A percentile compares a stretch with the other conserved stretches of the same genome.
These are phyloP conservation scores for Cremastinae sp. DNA, from an alignment of 2,888 invertebrate genomes.

Conservation along the genomic window DNA sequence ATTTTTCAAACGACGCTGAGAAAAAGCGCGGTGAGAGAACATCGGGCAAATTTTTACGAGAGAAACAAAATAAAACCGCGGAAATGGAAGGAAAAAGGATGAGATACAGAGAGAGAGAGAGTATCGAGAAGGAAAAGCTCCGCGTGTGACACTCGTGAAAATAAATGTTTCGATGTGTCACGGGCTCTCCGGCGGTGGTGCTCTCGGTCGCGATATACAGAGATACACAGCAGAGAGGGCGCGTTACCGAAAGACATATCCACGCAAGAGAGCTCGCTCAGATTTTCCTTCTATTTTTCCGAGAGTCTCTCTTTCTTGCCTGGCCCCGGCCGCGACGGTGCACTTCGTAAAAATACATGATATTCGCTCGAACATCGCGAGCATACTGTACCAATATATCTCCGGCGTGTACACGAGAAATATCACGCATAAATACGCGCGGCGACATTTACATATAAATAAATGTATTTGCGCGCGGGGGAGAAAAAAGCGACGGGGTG, in stretches of 20 bases:
- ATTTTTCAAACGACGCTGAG: too few relatives aligned
- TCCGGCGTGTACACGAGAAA: conserved; percentile 6
- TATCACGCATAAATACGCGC: neutral
- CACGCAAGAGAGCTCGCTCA: neutral
- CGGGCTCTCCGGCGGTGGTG: too few relatives aligned
- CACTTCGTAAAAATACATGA: conserved; percentile 61
- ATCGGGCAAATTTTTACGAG: too few relatives aligned
- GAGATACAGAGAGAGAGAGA: conserved; percentile 8
- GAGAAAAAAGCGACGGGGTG: neutral
- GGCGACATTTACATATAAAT: conserved; percentile 13
- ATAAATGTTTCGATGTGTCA: conserved; percentile 47
- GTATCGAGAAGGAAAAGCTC: neutral
- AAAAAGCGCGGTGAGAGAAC: too few relatives aligned
- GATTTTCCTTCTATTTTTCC: conserved; percentile 19
- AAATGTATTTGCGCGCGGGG: conserved; percentile 18
- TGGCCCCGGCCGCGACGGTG: conserved; percentile 31
- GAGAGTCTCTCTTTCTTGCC: neutral
- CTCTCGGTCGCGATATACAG: conserved; percentile 10
- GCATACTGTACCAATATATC: conserved; percentile 46
- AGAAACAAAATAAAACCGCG: too few relatives aligned
- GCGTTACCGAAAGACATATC: neutral
- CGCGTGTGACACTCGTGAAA: conserved; percentile 21
- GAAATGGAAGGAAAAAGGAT: neutral
- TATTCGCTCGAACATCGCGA: conserved; percentile 40
- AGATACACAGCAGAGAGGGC: neutral